phyloP scores from a whole-genome alignment of 2,113 vertebrate species.

The Lasiurus borealis region DNA sequence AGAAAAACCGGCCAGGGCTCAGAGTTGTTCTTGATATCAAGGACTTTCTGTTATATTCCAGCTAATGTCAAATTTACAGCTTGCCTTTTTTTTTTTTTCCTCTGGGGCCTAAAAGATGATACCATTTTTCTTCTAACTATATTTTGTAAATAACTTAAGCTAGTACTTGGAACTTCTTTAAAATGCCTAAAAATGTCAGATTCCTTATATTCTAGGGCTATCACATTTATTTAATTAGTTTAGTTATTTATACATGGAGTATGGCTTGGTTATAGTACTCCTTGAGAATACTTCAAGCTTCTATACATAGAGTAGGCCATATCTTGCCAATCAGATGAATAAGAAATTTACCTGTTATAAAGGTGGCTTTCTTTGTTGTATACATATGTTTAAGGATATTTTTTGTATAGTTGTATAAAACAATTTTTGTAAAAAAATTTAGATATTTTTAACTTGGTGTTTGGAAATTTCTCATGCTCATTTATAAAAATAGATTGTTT shows the following conservation, averaged over 20 bases:
- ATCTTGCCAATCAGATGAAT: conserved; percentile 42
- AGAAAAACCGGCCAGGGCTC: not conserved
- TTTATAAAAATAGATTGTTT: conserved; percentile 47
- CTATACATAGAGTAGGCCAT: not conserved
- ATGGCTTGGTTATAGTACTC: conserved; percentile 7
- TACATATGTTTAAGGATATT: conserved; percentile 18
- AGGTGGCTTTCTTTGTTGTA: conserved; percentile 27
- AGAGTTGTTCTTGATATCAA: conserved; percentile 28
- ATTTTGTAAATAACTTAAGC: conserved; percentile 53
- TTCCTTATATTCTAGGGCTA: not conserved
- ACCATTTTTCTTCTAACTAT: conserved; percentile 13
- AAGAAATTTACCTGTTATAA: conserved; percentile 44
- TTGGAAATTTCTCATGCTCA: conserved; percentile 34
- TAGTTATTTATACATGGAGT: conserved; percentile 2
- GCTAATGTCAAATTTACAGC: not conserved
- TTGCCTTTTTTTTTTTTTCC: not conserved
- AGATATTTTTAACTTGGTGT: conserved; percentile 47
- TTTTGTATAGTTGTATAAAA: conserved; percentile 14
- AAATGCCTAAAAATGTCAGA: conserved; percentile 31
- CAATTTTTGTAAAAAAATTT: conserved; percentile 61
- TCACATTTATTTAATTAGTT: not conserved
- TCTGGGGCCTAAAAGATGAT: conserved; percentile 2
- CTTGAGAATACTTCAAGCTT: conserved; percentile 22
- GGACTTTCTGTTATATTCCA: conserved; percentile 58
- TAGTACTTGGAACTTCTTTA: conserved; percentile 37